Conservation (phyloP, 2,113 vertebrate genomes). For the Sorex araneus region DNA sequence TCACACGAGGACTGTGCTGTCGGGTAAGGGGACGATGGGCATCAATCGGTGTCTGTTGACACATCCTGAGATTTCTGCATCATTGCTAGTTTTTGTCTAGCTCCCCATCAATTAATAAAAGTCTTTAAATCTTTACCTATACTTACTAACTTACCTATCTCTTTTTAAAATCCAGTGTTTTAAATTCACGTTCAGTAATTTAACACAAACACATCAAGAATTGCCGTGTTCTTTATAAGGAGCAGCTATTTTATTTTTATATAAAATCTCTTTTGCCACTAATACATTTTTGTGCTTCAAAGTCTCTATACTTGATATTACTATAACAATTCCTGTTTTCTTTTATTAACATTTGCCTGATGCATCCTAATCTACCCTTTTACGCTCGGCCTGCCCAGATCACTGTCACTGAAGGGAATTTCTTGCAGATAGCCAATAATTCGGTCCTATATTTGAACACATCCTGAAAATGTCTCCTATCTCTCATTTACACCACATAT, state of each 20-base stretch:
- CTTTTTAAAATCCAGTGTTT: neutral
- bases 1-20: neutral
- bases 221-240: neutral
- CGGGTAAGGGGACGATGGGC: neutral
- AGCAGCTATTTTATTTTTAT: neutral
- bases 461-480: neutral
- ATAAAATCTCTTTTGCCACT: neutral
- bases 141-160: neutral
- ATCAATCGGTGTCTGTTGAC: neutral
- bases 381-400: neutral
- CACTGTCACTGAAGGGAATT: neutral
- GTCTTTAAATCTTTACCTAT: neutral
- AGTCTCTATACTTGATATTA: neutral
- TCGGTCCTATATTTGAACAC: neutral
- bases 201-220: neutral
- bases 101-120: neutral
- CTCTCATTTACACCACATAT: conserved; percentile 38
- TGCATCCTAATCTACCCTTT: neutral
- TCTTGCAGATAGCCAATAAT: neutral
- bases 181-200: conserved; percentile 1
- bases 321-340: neutral
- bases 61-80: neutral
- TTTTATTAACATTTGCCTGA: neutral
- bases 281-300: neutral
- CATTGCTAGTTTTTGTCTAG: neutral